Base-by-base conservation (phyloP, 2,888 invertebrate genomes). In the Drosophila pegasa region DNA sequence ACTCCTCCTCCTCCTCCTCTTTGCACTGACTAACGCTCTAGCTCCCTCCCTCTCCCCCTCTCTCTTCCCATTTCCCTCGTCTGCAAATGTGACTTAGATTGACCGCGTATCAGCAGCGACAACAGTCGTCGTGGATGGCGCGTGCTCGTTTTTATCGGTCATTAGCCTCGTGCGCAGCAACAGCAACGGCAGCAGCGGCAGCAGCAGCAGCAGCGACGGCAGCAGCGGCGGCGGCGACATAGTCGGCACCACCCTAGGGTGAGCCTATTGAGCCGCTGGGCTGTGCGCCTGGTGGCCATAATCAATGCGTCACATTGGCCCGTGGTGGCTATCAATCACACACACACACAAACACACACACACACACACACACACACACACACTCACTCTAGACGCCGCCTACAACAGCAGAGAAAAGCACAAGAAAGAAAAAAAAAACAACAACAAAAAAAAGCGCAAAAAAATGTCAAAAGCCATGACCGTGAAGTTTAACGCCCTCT, bases 401-500 rank as follows among this genome's bases (percentile, higher is more conserved):
- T 41, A 61, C 47, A 63, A 37, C 25, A 40, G 29, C 37, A 38
- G 9, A 40, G 47, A 3, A 61, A 43, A 18, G 22, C 37, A 29
- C 37, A 45, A 29, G 37, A 20, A 43, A 43, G 9, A 22, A 31
- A 16, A 65, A 35, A 1, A 9, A 35, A 35, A 50, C 5, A 5
- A 64, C 6, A 45, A 18, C 25, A 40, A 16, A 18, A 41, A 8
- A 35, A 31, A 33, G 12, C 16, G 12, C 60, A 35, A 33, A 52
- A 38, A 47, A 57, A 60, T 31, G 40, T 18, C 25, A 60, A 29
- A 78, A 78, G 89, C 85, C 85, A 87, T 89, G 88, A 87, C 89
- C 89, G 89, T 87, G 88, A 88, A 88, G 88, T 89, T 89, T 82
- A 89, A 89, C 86, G 88, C 78, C 89, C 89, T 88, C 85, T 66